A percentile compares a stretch with the other conserved stretches of the same genome.
phyloP scores from a whole-genome alignment of 2,888 invertebrate species.

The Xestoiulus laeticollis region DNA sequence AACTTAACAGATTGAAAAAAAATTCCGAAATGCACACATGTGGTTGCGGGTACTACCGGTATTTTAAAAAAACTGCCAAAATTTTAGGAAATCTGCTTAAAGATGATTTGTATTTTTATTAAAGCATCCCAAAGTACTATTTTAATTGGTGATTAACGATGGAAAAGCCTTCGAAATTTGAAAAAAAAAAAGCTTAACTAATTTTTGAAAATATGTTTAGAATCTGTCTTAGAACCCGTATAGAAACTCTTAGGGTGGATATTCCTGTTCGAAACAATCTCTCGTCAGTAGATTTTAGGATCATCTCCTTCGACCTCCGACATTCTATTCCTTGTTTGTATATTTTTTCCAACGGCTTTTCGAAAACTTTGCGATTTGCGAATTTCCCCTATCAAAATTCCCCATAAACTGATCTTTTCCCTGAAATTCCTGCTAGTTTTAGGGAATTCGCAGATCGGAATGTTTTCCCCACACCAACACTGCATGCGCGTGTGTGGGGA shows the following conservation, averaged over 20 bases:
- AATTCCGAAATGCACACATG: too few relatives aligned
- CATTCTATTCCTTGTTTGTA: neutral
- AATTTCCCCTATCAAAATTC: neutral
- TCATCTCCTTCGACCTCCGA: neutral
- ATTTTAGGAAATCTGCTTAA: too few relatives aligned
- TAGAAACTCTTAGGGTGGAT: neutral
- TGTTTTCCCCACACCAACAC: neutral
- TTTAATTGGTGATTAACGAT: neutral
- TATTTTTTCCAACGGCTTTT: neutral
- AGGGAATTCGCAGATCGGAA: neutral
- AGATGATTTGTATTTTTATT: too few relatives aligned
- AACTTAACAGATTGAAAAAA: too few relatives aligned
- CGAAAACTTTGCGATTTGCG: neutral
- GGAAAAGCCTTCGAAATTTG: neutral
- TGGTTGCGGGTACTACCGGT: too few relatives aligned
- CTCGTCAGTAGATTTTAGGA: constrained; percentile 18
- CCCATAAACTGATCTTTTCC: neutral
- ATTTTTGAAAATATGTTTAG: constrained; percentile 5
- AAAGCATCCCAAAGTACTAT: too few relatives aligned
- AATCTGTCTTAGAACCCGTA: neutral
- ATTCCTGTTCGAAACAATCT: neutral
- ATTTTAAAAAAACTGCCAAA: too few relatives aligned
- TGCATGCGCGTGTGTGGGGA: neutral
- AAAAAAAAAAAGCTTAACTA: neutral
- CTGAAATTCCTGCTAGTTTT: neutral